Percentiles rank a stretch among this genome's conserved stretches.
Conservation (phyloP, 1,140 invertebrate species). For the Pantala flavescens region DNA sequence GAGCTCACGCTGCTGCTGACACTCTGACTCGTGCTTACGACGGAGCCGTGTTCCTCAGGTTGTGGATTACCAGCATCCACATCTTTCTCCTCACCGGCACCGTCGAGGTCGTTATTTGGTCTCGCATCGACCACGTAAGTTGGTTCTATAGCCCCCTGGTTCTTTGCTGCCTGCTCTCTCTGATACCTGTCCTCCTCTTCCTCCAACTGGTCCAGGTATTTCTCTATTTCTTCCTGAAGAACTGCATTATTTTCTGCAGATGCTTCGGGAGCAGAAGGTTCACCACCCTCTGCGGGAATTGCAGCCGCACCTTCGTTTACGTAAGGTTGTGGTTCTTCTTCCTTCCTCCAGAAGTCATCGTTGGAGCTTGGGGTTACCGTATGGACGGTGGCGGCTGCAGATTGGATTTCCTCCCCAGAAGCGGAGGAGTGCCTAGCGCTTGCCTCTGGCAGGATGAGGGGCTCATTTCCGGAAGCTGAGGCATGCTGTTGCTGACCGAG, state of each 20-base stretch:
- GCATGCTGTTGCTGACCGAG: not conserved
- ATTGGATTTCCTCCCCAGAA: not conserved
- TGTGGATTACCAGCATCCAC: not conserved
- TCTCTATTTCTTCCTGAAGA: not conserved
- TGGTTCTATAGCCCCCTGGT: not conserved
- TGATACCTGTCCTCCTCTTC: not conserved
- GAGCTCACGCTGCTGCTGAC: conserved; percentile 1
- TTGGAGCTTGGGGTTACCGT: not conserved
- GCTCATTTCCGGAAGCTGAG: not conserved
- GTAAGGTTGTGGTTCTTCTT: not conserved
- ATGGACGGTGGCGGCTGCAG: not conserved
- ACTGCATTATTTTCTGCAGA: not conserved
- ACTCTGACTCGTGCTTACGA: not conserved
- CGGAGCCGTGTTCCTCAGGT: not conserved
- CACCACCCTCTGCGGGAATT: not conserved
- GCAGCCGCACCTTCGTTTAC: not conserved
- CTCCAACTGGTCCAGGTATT: not conserved
- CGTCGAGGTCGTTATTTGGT: not conserved
- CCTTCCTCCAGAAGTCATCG: not conserved
- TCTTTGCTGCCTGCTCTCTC: not conserved
- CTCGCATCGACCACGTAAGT: not conserved
- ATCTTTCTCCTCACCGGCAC: not conserved
- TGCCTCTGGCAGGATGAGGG: not conserved
- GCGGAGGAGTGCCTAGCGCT: not conserved
- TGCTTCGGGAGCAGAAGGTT: not conserved